phyloP scores from a whole-genome alignment of 2,888 invertebrate genomes.

The Caenorhabditis doughertyi region DNA sequence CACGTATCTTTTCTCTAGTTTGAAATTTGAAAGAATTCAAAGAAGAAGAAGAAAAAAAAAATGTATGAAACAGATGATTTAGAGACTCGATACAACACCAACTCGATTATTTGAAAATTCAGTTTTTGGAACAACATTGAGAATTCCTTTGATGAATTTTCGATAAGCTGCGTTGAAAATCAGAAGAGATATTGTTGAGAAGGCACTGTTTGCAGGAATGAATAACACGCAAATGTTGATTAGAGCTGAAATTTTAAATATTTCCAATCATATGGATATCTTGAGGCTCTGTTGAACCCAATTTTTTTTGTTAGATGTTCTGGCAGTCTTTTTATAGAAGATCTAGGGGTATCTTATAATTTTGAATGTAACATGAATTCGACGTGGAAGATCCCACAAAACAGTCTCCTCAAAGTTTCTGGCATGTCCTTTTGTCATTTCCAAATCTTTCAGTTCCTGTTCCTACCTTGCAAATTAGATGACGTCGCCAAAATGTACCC shows the following conservation, averaged over 20 bases:
- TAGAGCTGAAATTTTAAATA: conserved; percentile 13
- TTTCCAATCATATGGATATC: no score
- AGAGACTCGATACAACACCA: conserved; percentile 3
- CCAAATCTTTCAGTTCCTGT: neutral
- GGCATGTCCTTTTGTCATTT: neutral
- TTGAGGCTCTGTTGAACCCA: no score
- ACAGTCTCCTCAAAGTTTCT: no score
- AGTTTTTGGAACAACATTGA: neutral
- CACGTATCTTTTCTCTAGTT: neutral
- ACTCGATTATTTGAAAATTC: conserved; percentile 13
- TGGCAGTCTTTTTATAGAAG: no score
- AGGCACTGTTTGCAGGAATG: conserved; percentile 25
- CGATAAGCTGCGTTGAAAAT: conserved; percentile 34
- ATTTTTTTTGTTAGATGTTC: no score
- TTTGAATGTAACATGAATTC: no score
- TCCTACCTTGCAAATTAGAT: conserved; percentile 34
- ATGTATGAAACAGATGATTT: no score
- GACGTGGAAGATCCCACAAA: no score
- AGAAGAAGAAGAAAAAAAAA: no score
- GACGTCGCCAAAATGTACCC: conserved; percentile 8
- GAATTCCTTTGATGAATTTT: conserved; percentile 20
- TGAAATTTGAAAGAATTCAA: no score
- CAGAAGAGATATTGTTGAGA: conserved; percentile 34
- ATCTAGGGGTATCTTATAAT: no score
- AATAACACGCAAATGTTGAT: conserved; percentile 34